Evolutionary conservation across 2,888 invertebrate species (phyloP).

Genomic region (Thereva nobilitata): DNA sequence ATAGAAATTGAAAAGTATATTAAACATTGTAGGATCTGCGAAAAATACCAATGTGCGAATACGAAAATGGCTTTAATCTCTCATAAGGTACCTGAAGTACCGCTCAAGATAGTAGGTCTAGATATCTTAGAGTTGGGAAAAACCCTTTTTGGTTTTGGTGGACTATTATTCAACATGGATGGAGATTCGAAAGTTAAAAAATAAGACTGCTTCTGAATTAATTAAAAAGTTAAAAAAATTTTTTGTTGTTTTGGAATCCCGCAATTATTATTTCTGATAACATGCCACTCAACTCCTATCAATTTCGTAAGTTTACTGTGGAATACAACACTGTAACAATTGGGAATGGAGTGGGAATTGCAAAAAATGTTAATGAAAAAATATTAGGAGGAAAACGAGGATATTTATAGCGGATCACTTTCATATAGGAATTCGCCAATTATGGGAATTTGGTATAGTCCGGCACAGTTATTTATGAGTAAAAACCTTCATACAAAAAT

Average conservation of each 20-base stretch:
- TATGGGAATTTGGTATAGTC: background rate
- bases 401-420: conserved; percentile 1
- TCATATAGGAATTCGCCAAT: conserved; percentile 4
- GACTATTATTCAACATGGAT: conserved; percentile 16
- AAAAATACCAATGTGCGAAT: conserved; percentile 4
- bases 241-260: no score
- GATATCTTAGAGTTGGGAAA: no score
- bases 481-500: background rate
- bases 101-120: background rate
- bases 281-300: background rate
- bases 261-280: no score
- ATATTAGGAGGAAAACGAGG: background rate
- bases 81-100: background rate
- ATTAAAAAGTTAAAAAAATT: conserved; percentile 4
- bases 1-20: conserved; percentile 26
- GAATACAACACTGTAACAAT: background rate
- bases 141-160: background rate
- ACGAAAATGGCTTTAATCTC: conserved; percentile 1
- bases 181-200: background rate
- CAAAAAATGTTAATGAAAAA: conserved; percentile 11
- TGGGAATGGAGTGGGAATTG: background rate
- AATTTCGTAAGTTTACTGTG: conserved; percentile 8
- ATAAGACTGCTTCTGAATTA: conserved; percentile 6
- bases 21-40: background rate
- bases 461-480: conserved; percentile 4